Conservation (phyloP, 2,888 invertebrate genomes). For the Spodoptera picta region DNA sequence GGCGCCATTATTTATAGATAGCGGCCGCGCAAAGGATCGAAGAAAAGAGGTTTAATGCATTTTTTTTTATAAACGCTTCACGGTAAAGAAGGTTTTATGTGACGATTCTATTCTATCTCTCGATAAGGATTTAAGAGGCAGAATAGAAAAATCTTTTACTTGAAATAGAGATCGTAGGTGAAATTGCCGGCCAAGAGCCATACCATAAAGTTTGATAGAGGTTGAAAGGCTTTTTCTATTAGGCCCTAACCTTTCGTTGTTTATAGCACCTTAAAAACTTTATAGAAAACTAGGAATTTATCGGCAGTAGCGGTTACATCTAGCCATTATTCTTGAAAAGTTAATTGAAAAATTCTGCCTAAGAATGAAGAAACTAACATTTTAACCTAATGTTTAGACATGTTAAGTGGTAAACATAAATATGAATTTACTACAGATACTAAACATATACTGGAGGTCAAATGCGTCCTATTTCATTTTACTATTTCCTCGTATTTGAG, state of each 20-base stretch:
- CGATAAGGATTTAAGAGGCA: no score
- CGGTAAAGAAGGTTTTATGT: no score
- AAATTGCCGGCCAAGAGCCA: no score
- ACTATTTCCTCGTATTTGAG: no score
- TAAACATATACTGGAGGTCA: no score
- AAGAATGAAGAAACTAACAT: no score
- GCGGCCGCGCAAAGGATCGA: background rate
- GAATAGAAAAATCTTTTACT: background rate
- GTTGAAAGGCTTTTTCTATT: background rate
- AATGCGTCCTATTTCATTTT: no score
- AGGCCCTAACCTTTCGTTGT: constrained; percentile 16
- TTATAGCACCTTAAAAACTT: constrained; percentile 5
- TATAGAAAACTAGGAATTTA: constrained; percentile 19
- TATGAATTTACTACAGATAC: no score
- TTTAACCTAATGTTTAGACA: no score
- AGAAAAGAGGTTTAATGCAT: constrained; percentile 10
- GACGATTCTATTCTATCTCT: no score
- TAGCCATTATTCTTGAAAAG: constrained; percentile 5
- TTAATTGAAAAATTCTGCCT: constrained; percentile 8
- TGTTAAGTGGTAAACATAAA: background rate
- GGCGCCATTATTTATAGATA: constrained; percentile 49
- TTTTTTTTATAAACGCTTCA: background rate
- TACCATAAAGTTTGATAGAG: constrained; percentile 13
- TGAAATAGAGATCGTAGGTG: no score
- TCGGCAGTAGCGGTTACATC: constrained; percentile 9